A percentile compares a stretch with the other conserved stretches of the same genome.
phyloP scores from a whole-genome alignment of 2,888 invertebrate species.

The Thecophora atra region DNA sequence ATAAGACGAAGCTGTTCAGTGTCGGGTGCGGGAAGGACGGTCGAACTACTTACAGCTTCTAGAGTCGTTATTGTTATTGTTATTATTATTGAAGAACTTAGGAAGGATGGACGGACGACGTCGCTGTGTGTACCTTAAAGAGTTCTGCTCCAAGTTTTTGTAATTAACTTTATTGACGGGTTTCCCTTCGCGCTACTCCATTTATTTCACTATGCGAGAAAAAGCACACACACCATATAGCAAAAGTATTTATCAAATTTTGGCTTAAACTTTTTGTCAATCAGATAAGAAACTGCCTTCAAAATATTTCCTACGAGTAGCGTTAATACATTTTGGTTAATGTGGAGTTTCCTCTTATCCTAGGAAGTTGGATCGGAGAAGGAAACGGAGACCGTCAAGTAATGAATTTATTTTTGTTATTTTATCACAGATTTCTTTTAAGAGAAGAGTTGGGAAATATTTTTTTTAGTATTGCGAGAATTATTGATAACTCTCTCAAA shows the following conservation, averaged over 20 bases:
- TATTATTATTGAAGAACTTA: too few relatives aligned
- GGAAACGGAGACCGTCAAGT: too few relatives aligned
- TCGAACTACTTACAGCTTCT: background rate
- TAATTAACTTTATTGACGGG: constrained; percentile 34
- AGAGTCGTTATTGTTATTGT: too few relatives aligned
- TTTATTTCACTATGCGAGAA: too few relatives aligned
- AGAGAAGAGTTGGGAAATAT: too few relatives aligned
- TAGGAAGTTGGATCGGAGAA: too few relatives aligned
- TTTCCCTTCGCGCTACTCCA: background rate
- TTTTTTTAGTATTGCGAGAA: too few relatives aligned
- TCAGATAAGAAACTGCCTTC: background rate
- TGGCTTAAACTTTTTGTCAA: constrained; percentile 8
- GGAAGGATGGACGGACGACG: background rate
- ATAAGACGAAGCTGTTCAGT: background rate
- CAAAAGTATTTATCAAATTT: constrained; percentile 19
- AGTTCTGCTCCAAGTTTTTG: constrained; percentile 27
- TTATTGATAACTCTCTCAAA: too few relatives aligned
- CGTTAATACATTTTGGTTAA: too few relatives aligned
- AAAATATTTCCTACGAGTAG: constrained; percentile 14
- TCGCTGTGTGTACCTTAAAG: constrained; percentile 21
- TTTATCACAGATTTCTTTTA: too few relatives aligned
- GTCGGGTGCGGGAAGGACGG: background rate
- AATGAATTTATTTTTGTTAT: too few relatives aligned
- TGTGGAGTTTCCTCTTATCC: too few relatives aligned
- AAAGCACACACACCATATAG: background rate